These are phyloP conservation scores for Dicrurus megarhynchus DNA, from an alignment of 2,113 vertebrate genomes.

Conservation along the genomic window DNA sequence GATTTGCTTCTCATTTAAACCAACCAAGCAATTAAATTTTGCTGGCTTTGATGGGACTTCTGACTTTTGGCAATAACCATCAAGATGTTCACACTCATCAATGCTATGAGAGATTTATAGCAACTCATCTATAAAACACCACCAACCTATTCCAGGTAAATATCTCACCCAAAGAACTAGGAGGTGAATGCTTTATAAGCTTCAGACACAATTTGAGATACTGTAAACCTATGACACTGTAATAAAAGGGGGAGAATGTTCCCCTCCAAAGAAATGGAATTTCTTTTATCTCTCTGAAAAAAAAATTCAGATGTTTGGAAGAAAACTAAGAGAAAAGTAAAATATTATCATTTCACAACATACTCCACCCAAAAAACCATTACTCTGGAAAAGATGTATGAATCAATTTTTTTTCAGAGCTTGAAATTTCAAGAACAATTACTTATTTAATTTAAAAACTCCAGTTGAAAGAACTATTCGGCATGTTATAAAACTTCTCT, in stretches of 20 bases:
- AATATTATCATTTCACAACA: neutral
- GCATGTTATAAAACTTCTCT: neutral
- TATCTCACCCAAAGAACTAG: neutral
- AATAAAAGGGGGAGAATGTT: neutral
- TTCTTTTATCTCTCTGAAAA: neutral
- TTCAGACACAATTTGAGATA: neutral
- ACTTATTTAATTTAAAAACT: neutral
- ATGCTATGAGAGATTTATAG: neutral
- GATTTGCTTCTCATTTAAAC: neutral
- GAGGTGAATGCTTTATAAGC: neutral
- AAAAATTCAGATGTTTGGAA: neutral
- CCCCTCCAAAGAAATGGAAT: neutral
- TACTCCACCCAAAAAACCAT: neutral
- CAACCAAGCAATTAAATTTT: neutral
- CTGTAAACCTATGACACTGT: neutral
- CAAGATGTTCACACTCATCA: neutral
- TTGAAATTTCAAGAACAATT: neutral
- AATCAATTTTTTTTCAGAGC: neutral
- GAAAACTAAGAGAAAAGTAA: neutral
- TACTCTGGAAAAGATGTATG: neutral
- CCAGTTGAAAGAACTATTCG: neutral
- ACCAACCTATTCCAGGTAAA: neutral
- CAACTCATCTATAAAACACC: neutral
- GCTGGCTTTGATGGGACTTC: neutral
- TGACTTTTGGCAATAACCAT: neutral